phyloP scores from a whole-genome alignment of 2,113 vertebrate genomes.

The Okapia johnstoni region DNA sequence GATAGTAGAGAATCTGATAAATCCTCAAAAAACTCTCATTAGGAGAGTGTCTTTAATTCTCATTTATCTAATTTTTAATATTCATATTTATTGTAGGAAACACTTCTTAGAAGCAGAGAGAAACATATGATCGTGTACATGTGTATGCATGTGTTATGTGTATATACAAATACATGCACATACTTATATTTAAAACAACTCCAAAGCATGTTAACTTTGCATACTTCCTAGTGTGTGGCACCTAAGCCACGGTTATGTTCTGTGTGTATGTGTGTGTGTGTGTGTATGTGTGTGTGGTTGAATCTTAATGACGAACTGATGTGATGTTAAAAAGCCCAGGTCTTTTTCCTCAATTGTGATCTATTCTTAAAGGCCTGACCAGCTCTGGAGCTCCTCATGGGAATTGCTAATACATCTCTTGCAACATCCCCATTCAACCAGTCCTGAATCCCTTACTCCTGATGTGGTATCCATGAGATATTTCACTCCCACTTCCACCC shows the following conservation, averaged over 20 bases:
- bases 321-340: not conserved
- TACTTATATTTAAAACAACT: not conserved
- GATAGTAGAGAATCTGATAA: not conserved
- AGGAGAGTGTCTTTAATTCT: not conserved
- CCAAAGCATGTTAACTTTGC: not conserved
- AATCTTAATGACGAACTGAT: not conserved
- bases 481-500: not conserved
- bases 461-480: not conserved
- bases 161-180: not conserved
- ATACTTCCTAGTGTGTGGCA: not conserved
- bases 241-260: not conserved
- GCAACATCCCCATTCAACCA: not conserved
- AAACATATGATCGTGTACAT: fast-evolving
- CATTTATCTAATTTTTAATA: not conserved
- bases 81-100: not conserved
- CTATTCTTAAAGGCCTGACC: not conserved
- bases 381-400: not conserved
- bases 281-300: not conserved
- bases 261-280: not conserved
- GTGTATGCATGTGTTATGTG: not conserved
- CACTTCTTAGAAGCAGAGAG: not conserved
- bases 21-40: not conserved
- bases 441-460: not conserved
- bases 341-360: not conserved
- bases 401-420: not conserved